Percentiles rank a stretch among this genome's conserved stretches.
phyloP scores from a whole-genome alignment of 2,888 invertebrate species.

The Tillus elongatus region DNA sequence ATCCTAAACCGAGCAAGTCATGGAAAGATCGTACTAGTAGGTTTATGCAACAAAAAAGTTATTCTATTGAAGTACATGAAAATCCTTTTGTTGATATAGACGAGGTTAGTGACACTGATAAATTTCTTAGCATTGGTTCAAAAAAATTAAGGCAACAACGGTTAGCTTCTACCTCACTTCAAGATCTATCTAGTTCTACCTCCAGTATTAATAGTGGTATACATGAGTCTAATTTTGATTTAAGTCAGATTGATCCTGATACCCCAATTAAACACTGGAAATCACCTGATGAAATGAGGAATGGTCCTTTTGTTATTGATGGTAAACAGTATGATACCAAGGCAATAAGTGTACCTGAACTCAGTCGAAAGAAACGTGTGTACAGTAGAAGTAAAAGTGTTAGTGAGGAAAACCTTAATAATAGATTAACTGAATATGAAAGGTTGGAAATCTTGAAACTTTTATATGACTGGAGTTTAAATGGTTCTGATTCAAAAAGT shows the following conservation, averaged over 20 bases:
- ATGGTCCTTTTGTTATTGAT: slow-evolving; percentile 60
- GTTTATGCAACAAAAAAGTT: slow-evolving; percentile 35
- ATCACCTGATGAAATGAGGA: slow-evolving; percentile 59
- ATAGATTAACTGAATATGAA: slow-evolving; percentile 39
- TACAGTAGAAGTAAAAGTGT: slow-evolving; percentile 26
- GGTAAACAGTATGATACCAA: slow-evolving; percentile 46
- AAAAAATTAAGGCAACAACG: slow-evolving; percentile 29
- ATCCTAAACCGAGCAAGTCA: slow-evolving; percentile 17
- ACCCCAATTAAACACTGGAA: slow-evolving; percentile 46
- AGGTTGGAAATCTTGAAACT: slow-evolving; percentile 38
- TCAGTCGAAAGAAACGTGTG: slow-evolving; percentile 25
- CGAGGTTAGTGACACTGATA: slow-evolving; percentile 29
- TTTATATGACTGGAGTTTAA: slow-evolving; percentile 39
- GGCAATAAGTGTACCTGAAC: slow-evolving; percentile 34
- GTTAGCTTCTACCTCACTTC: slow-evolving; percentile 32
- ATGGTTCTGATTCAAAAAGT: slow-evolving; percentile 36
- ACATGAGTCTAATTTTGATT: slow-evolving; percentile 39
- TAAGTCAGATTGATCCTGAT: slow-evolving; percentile 35
- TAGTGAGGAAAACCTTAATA: slow-evolving; percentile 31
- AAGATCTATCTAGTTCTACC: slow-evolving; percentile 40
- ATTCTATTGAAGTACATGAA: slow-evolving; percentile 35
- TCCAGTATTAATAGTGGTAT: slow-evolving; percentile 39
- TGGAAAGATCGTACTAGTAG: slow-evolving; percentile 28
- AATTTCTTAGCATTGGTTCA: slow-evolving; percentile 32
- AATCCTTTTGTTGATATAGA: slow-evolving; percentile 27